Evolutionary conservation across 2,888 invertebrate species (phyloP), one percentile per base, ranked within the genome.

Genomic region (Agrotis puta): DNA sequence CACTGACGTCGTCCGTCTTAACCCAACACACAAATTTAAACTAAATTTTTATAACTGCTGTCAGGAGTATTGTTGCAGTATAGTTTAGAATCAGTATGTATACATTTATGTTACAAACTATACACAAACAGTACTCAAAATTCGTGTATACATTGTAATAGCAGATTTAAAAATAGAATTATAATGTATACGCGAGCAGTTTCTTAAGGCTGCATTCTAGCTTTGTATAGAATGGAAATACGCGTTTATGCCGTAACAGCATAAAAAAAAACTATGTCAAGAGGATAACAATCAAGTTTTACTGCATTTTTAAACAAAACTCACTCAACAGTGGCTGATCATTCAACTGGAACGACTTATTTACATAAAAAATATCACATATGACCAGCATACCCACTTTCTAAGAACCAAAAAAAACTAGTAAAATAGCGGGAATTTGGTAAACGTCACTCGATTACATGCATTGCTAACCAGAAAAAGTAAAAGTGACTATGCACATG

Each of bases 401-500:
- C 88, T 87, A 87, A 3, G 1, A 61, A 67, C 33, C 71, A 78
- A 84, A 88, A 77, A 86, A 85, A 85, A 53, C 43, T 77, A 77
- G 47, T 66, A 83, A 91, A 93, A 89, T 85, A 90, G 89, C 88
- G 90, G 90, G 91, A 92, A 92, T 89, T 85, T 53, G n/a, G 48
- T 67, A 67, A 77, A 84, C 82, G 85, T 81, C 71, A 77, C 50
- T 68, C 65, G 68, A 87, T 79, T 84, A 74, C 77, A 84, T 83
- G 80, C 81, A 83, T 82, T 79, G 79, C 84, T 85, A 82, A 65
- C 84, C 78, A 78, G 85, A 89, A 94, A 95, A 95, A 95, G 95
- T 95, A 95, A 95, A 95, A 95, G 95, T 95, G 85, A 76, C 79
- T 84, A 74, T 86, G 85, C 88, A 86, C 90, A 91, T 94, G 92